Evolutionary conservation across 37 sponge, comb jelly and placozoan species (phyloP).

Genomic region (Agelas oroides): DNA sequence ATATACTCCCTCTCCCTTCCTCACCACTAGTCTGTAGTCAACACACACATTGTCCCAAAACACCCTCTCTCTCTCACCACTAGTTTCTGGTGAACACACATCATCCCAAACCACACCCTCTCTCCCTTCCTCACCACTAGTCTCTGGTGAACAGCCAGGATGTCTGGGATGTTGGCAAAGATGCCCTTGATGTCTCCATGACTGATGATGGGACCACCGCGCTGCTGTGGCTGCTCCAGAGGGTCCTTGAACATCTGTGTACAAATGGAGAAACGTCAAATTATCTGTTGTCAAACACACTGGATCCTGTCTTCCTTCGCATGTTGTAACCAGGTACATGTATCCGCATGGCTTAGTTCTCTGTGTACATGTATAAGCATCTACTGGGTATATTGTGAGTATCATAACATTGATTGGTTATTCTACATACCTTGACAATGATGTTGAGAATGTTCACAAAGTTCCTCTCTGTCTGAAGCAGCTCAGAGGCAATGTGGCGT

Average conservation of each 20-base stretch:
- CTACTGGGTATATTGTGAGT: too few relatives aligned
- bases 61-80: too few relatives aligned
- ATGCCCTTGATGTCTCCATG: constrained; percentile 86
- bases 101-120: not conserved
- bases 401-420: not conserved
- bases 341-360: too few relatives aligned
- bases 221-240: constrained; percentile 67
- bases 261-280: not conserved
- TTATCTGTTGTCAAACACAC: too few relatives aligned
- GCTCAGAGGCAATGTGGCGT: constrained; percentile 83
- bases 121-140: constrained; percentile 64
- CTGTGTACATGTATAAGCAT: too few relatives aligned
- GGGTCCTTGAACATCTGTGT: constrained; percentile 84
- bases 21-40: too few relatives aligned
- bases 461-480: constrained; percentile 93
- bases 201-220: constrained; percentile 84
- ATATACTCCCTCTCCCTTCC: too few relatives aligned
- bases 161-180: constrained; percentile 89
- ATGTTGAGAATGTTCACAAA: constrained; percentile 82
- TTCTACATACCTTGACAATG: constrained; percentile 68
- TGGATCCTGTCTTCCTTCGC: too few relatives aligned
- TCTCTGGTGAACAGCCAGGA: constrained; percentile 70
- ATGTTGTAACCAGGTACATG: too few relatives aligned
- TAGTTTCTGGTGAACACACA: not conserved
- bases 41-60: too few relatives aligned